phyloP scores from a whole-genome alignment of 2,113 vertebrate species.

The Rhinoderma darwinii region DNA sequence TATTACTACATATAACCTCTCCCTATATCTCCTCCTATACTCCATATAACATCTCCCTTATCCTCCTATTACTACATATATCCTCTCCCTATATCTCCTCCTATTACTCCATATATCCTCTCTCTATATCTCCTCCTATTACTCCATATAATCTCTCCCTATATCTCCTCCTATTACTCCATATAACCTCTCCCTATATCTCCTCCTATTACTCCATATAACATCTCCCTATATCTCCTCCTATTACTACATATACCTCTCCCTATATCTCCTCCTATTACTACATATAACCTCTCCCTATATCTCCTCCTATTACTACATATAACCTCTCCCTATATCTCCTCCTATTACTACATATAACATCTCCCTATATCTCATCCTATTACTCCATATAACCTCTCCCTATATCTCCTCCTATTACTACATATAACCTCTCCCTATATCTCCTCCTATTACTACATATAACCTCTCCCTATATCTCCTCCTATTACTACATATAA shows the following conservation, averaged over 20 bases:
- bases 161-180: background rate
- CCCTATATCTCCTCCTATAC: background rate
- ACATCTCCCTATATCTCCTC: background rate
- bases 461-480: background rate
- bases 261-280: slow-evolving; percentile 7
- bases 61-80: background rate
- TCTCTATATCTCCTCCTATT: background rate
- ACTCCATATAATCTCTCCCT: background rate
- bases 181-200: background rate
- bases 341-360: background rate
- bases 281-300: background rate
- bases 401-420: slow-evolving; percentile 16
- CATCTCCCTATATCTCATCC: background rate
- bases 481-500: background rate
- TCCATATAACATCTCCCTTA: background rate
- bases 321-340: slow-evolving; percentile 2
- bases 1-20: background rate
- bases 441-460: slow-evolving; percentile 3
- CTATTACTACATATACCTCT: background rate
- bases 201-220: slow-evolving; percentile 12
- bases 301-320: background rate
- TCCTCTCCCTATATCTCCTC: background rate
- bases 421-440: slow-evolving; percentile 3
- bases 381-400: slow-evolving; percentile 1
- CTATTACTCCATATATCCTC: background rate